phyloP scores from a whole-genome alignment of 1,140 invertebrate species.

The Drosophila bipectinata region DNA sequence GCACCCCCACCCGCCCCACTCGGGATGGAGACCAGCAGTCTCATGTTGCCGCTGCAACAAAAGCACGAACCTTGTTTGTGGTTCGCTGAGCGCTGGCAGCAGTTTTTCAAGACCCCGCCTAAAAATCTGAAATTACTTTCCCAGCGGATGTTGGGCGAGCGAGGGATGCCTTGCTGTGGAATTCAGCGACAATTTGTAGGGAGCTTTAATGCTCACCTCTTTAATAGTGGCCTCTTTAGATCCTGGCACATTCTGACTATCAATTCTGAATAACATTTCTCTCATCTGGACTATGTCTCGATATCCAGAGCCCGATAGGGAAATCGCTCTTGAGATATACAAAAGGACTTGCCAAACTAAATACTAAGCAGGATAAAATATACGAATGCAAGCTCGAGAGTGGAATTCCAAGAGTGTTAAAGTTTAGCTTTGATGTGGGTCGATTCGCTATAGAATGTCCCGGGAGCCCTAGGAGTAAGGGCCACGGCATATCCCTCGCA shows the following conservation, averaged over 20 bases:
- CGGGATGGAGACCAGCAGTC: constrained; percentile 35
- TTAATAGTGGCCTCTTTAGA: too few species aligned
- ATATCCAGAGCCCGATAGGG: not conserved
- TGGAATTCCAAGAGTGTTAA: constrained; percentile 21
- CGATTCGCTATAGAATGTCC: constrained; percentile 23
- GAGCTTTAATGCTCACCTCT: not conserved
- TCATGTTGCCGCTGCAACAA: constrained; percentile 66
- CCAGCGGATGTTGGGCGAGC: constrained; percentile 50
- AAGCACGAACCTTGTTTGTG: constrained; percentile 81
- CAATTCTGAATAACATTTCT: too few species aligned
- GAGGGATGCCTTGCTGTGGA: constrained; percentile 58
- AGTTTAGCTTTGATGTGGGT: constrained; percentile 46
- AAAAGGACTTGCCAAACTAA: too few species aligned
- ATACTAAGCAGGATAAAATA: not conserved
- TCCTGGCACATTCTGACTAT: too few species aligned
- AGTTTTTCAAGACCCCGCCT: constrained; percentile 64
- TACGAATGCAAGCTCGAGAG: constrained; percentile 3
- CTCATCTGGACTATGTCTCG: too few species aligned
- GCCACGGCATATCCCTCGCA: constrained; percentile 27
- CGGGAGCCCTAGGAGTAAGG: not conserved
- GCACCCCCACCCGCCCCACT: constrained; percentile 1
- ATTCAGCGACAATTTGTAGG: constrained; percentile 10
- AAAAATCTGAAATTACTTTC: constrained; percentile 66
- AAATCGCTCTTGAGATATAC: not conserved
- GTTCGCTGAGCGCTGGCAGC: constrained; percentile 65